These are phyloP conservation scores for Bruchidius siliquastri DNA, from an alignment of 2,888 invertebrate genomes.

Conservation along the genomic window DNA sequence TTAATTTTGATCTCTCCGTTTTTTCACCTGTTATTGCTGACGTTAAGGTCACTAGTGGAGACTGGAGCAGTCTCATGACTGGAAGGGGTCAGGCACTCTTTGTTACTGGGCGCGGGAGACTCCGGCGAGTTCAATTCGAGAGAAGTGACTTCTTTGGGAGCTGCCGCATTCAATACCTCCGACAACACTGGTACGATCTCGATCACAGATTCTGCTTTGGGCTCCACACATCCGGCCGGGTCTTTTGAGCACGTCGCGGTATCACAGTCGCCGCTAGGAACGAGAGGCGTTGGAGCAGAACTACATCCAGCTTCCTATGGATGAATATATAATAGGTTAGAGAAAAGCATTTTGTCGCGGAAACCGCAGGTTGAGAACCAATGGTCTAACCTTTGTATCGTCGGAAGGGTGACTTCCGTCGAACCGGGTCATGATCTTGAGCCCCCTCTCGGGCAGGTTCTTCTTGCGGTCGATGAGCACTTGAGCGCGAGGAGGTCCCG, in stretches of 20 bases:
- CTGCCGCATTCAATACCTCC: not conserved
- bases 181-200: constrained; percentile 8
- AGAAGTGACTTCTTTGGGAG: constrained; percentile 1
- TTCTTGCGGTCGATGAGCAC: constrained; percentile 49
- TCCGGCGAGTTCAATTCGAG: not conserved
- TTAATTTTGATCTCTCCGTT: too few species aligned
- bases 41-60: constrained; percentile 27
- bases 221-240: not conserved
- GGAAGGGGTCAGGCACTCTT: not conserved
- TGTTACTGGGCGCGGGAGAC: not conserved
- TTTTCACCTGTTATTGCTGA: not conserved
- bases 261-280: not conserved
- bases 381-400: not conserved
- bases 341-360: too few species aligned
- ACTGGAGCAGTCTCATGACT: constrained; percentile 20
- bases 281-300: not conserved
- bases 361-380: too few species aligned
- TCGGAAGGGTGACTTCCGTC: constrained; percentile 17
- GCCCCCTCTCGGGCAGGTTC: constrained; percentile 30
- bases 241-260: not conserved
- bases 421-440: constrained; percentile 42
- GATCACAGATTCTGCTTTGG: constrained; percentile 6
- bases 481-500: constrained; percentile 71
- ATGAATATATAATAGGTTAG: not conserved
- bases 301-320: not conserved